Evolutionary conservation across 2,888 invertebrate species (phyloP), one percentile per base, ranked within the genome.

Genomic region (Drosophila helvetica): DNA sequence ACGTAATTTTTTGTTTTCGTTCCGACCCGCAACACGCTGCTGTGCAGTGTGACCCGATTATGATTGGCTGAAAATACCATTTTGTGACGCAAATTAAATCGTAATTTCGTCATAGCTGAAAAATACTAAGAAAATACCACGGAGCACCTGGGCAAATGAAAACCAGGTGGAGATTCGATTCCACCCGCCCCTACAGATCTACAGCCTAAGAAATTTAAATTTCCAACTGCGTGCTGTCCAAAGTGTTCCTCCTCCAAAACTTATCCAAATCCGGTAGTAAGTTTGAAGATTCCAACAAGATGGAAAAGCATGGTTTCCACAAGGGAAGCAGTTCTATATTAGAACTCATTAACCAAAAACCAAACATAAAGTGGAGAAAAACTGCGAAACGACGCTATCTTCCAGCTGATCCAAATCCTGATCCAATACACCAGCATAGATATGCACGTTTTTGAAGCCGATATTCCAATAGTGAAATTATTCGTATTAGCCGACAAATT

Each of bases 11-110:
- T 68, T 68, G 70, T 60, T 68, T 68, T 70, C 19, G 47, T 70
- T 50, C 27, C 43, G 25, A 50, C 57, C 66, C 68, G 52, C 66
- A 56, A 72, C 64, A 71, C 73, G 64, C 73, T 70, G 72, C 55
- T 71, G 71, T 30, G 71, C 71, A 54, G 62, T 61, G 64, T 72
- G 55, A 47, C 73, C 58, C 43, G 19, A 6, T n/a, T 18, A 25
- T 10, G 25, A 25, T 1, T 51, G 3, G 5, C 38, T n/a, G 18
- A 38, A 30, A 51, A 57, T 59, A 56, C 67, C 56, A 43, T 15
- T 58, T 17, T n/a, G 33, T 65, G 67, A 56, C 67, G 33, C 48
- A 55, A 67, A n/a, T 19, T 9, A 6, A 22, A 7, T 4, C n/a
- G 9, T 9, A 27, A 67, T 65, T 67, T 65, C 65, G 56, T 65